phyloP scores from a whole-genome alignment of 1,140 invertebrate genomes.

The Drosophila nikananu region DNA sequence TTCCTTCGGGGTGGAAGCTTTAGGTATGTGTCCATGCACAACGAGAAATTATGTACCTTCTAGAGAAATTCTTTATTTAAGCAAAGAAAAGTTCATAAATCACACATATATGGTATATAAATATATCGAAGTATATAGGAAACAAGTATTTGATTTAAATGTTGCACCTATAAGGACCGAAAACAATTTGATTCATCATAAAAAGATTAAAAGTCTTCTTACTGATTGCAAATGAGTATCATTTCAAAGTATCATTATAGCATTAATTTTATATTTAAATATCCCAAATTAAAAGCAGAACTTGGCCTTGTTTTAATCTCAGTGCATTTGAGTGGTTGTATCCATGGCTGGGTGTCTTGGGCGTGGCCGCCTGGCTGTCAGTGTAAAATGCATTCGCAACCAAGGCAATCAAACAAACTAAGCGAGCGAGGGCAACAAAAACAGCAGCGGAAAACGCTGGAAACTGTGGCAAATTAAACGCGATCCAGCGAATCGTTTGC shows the following conservation, averaged over 20 bases:
- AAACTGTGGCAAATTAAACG: conserved; percentile 56
- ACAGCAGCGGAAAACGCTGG: conserved; percentile 30
- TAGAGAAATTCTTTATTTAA: too few relatives aligned
- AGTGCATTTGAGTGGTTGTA: conserved; percentile 11
- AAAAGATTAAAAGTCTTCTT: not conserved
- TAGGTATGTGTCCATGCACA: not conserved
- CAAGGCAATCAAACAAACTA: conserved; percentile 69
- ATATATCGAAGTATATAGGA: too few relatives aligned
- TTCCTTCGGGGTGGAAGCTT: conserved; percentile 6
- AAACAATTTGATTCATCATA: not conserved
- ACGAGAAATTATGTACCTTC: not conserved
- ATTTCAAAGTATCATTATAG: not conserved
- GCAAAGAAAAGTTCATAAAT: too few relatives aligned
- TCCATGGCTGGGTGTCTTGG: conserved; percentile 1
- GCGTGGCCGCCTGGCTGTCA: conserved; percentile 20
- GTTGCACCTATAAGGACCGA: too few relatives aligned
- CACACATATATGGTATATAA: too few relatives aligned
- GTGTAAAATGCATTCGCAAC: conserved; percentile 61
- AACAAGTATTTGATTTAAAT: too few relatives aligned
- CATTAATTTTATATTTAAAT: too few relatives aligned
- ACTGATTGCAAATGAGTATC: not conserved
- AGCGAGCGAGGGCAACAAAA: conserved; percentile 25
- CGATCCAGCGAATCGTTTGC: conserved; percentile 49
- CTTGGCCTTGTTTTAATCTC: not conserved
- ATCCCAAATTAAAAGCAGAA: not conserved